Percentiles rank a stretch among this genome's conserved stretches.
These are phyloP conservation scores for Bombus cullumanus DNA, from an alignment of 1,140 invertebrate genomes.

Conservation along the genomic window DNA sequence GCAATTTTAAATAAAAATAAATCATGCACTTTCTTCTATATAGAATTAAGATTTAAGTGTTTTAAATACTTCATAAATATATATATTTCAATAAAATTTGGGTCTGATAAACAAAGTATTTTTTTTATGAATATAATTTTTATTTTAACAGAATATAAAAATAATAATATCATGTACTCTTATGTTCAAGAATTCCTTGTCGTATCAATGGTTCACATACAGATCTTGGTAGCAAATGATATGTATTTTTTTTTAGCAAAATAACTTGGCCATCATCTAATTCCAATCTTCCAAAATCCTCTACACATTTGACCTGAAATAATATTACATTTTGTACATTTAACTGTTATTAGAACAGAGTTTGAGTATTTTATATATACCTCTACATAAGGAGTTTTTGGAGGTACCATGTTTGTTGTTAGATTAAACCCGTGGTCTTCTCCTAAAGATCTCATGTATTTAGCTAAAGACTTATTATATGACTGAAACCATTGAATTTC, in stretches of 20 bases:
- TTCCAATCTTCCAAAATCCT: constrained; percentile 97
- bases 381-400: constrained; percentile 96
- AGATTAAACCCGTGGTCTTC: constrained; percentile 92
- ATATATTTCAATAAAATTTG: background rate
- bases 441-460: constrained; percentile 95
- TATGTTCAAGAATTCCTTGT: constrained; percentile 95
- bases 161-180: constrained; percentile 28
- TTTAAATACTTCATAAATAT: background rate
- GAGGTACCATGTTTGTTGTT: constrained; percentile 94
- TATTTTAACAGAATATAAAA: constrained; percentile 16
- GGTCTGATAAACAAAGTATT: background rate
- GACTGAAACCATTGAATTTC: constrained; percentile 94
- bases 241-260: constrained; percentile 94
- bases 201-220: constrained; percentile 96
- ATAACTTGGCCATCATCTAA: constrained; percentile 95
- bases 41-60: background rate
- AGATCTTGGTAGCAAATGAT: constrained; percentile 93
- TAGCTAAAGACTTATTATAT: constrained; percentile 93
- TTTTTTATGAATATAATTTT: constrained; percentile 3
- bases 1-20: background rate
- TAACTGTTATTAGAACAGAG: background rate
- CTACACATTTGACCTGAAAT: constrained; percentile 90
- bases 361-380: constrained; percentile 75
- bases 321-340: constrained; percentile 1
- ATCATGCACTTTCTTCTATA: background rate